phyloP scores from a whole-genome alignment of 2,888 invertebrate species.

The Diloba caeruleocephala region DNA sequence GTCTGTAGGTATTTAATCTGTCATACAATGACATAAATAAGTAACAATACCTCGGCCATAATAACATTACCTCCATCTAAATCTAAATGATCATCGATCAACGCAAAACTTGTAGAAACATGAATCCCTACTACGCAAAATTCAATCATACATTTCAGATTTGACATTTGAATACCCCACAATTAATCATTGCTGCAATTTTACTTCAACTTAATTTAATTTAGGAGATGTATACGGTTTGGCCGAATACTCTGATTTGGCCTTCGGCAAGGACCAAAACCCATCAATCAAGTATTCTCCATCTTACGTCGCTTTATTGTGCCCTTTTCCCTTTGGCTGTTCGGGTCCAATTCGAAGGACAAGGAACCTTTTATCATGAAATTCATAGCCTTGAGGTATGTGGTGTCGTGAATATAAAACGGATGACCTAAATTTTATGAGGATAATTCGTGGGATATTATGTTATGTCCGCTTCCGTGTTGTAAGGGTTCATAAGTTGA shows the following conservation, averaged over 20 bases:
- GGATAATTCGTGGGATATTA: slow-evolving; percentile 8
- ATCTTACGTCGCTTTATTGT: slow-evolving; percentile 24
- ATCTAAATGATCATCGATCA: not conserved
- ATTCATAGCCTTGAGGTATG: slow-evolving; percentile 43
- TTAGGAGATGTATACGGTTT: slow-evolving; percentile 9
- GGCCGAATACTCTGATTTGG: slow-evolving; percentile 11
- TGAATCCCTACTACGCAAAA: slow-evolving; percentile 3
- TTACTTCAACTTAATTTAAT: slow-evolving; percentile 22
- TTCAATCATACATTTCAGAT: slow-evolving; percentile 19
- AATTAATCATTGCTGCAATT: slow-evolving; percentile 39
- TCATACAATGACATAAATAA: too few species aligned
- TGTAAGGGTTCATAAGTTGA: not conserved
- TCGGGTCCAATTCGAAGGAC: slow-evolving; percentile 32
- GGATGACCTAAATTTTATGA: slow-evolving; percentile 31
- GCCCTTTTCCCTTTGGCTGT: slow-evolving; percentile 17
- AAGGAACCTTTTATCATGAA: slow-evolving; percentile 30
- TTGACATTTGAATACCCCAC: slow-evolving; percentile 23
- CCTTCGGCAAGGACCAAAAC: slow-evolving; percentile 6
- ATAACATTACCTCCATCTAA: too few species aligned
- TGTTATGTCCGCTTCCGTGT: not conserved
- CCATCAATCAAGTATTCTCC: slow-evolving; percentile 32
- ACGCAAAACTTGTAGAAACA: not conserved
- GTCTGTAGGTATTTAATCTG: too few species aligned
- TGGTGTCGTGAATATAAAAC: slow-evolving; percentile 41
- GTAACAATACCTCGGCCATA: too few species aligned